These are phyloP conservation scores for Taxidea taxus DNA, from an alignment of 2,113 vertebrate species.

Conservation along the genomic window DNA sequence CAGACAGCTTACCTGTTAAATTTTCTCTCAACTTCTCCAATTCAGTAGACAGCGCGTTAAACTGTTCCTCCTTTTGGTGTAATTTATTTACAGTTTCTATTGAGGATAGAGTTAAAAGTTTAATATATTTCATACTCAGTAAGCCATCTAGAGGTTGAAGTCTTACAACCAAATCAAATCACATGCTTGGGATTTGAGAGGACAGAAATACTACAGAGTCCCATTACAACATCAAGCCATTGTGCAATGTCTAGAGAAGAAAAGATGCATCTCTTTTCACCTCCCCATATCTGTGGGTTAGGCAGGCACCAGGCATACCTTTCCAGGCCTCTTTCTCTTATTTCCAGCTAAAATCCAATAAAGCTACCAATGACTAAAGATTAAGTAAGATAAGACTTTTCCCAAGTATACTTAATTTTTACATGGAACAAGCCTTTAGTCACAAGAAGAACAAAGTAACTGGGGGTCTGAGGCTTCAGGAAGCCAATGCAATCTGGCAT, in stretches of 20 bases:
- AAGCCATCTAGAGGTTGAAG: background rate
- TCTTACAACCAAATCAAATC: background rate
- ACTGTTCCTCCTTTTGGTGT: constrained; percentile 89
- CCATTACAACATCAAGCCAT: background rate
- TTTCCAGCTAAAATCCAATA: background rate
- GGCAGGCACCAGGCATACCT: background rate
- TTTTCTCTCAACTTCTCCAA: constrained; percentile 86
- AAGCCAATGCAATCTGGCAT: background rate
- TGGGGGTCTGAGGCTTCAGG: background rate
- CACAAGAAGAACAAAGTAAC: background rate
- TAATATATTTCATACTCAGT: constrained; percentile 45
- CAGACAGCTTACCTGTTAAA: constrained; percentile 78
- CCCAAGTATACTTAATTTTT: constrained; percentile 20
- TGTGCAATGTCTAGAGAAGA: accelerated
- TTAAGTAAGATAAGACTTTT: background rate
- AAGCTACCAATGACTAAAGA: background rate
- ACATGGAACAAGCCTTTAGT: background rate
- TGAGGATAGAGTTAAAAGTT: constrained; percentile 67
- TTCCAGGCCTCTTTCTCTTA: background rate
- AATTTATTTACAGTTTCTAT: constrained; percentile 91
- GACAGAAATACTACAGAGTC: background rate
- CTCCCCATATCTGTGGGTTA: background rate
- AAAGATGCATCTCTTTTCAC: accelerated
- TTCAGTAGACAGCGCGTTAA: constrained; percentile 85
- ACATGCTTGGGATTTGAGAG: background rate